Evolutionary conservation across 2,888 invertebrate species (phyloP), one percentile per base, ranked within the genome.

Genomic region (Octonoba sinensis): DNA sequence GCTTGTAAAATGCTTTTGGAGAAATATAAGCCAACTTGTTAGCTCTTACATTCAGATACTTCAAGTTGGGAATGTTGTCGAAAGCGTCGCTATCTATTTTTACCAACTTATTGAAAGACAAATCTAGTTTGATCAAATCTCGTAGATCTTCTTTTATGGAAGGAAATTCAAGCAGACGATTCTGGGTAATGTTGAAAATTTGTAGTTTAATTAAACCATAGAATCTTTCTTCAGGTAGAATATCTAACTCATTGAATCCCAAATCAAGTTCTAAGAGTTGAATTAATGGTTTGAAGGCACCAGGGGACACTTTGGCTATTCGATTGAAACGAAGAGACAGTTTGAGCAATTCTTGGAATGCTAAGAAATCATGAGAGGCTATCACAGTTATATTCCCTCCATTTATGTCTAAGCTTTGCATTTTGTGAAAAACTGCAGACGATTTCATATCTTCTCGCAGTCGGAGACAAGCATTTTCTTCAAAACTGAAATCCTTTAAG

Each of bases 171-270:
- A 84, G 66, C 76, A 96, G 90, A 0, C 94, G 93, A 89, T 96
- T 96, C 2, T 92, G 93, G 13, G 95, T 95, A 86, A 96, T 90
- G 87, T 96, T 96, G 3, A 96, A 89, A 90, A 93, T 93, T 15
- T 91, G 92, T 0, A 95, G 89, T 3, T 92, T 92, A 0, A 93
- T 93, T 16, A 86, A 54, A 18, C 86, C 86, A 60, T 81, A 84
- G 44, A 86, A 84, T n/a, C 86, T 75, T 78, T 86, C 86, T 57
- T 85, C 85, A 3, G 86, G 86, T 36, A 86, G 65, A 24, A 86
- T 84, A 47, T 86, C 86, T 27, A 86, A 65, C 67, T 86, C 84
- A 67, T 86, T 84, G 64, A 77, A 69, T 24, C 84, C 75, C 24
- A 86, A 72, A 70, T 86, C 85, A 22, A 86, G 70, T n/a, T 51